Conservation (phyloP, 2,797 vertebrate species). For the Tangara arthus region DNA sequence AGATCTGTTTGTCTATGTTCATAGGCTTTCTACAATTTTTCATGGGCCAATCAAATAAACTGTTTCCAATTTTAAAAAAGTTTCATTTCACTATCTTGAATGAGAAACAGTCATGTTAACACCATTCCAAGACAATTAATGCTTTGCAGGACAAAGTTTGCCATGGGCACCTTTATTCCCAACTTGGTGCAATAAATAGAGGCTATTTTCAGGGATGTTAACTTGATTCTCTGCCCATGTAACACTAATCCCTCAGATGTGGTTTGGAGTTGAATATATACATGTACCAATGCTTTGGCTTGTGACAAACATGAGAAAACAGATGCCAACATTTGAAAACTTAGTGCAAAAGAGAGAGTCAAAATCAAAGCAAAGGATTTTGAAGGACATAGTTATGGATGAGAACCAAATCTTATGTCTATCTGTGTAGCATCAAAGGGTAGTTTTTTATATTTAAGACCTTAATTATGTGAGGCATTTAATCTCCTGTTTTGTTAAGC, state of each 20-base stretch:
- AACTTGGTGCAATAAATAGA: background rate
- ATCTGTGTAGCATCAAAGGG: background rate
- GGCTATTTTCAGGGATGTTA: background rate
- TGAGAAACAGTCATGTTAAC: background rate
- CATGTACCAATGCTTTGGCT: background rate
- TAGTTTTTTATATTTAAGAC: background rate
- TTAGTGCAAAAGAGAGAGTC: background rate
- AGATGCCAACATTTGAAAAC: background rate
- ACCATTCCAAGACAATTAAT: background rate
- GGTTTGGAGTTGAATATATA: background rate
- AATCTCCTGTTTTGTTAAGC: background rate
- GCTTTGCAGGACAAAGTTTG: background rate
- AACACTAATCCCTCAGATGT: background rate
- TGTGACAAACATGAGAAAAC: background rate
- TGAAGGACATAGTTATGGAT: background rate
- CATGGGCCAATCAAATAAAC: background rate
- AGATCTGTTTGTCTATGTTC: background rate
- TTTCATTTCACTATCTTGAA: background rate
- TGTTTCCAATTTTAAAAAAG: background rate
- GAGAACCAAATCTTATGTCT: background rate
- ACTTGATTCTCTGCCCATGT: background rate
- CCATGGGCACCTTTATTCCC: background rate
- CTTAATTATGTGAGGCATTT: background rate
- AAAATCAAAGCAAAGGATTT: constrained; percentile 2
- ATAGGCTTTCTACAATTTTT: background rate